Percentiles rank a stretch among this genome's conserved stretches.
Evolutionary conservation across 2,888 invertebrate species (phyloP).

Genomic region (Stegophylla sp.): DNA sequence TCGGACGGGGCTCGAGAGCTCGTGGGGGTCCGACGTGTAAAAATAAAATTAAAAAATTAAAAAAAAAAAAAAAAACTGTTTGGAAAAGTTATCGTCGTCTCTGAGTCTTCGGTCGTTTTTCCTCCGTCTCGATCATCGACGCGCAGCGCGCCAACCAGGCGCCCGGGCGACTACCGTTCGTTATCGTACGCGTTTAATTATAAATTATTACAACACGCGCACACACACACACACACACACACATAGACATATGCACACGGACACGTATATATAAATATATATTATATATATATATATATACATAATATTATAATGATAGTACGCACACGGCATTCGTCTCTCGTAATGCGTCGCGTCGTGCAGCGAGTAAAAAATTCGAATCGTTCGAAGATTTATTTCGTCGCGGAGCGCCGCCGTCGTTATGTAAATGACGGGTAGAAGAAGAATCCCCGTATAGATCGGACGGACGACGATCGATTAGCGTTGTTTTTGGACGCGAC

Average conservation of each 20-base stretch:
- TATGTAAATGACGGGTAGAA: too few species aligned
- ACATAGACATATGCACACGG: not conserved
- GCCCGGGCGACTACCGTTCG: conserved; percentile 30
- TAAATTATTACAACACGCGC: not conserved
- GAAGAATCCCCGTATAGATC: too few species aligned
- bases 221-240: not conserved
- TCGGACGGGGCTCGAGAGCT: conserved; percentile 1
- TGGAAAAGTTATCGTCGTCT: conserved; percentile 1
- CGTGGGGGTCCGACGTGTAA: not conserved
- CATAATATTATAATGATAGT: too few species aligned
- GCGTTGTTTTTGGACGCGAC: not conserved
- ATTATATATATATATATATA: not conserved
- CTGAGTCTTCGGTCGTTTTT: not conserved
- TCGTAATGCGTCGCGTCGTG: too few species aligned
- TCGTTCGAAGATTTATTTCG: too few species aligned
- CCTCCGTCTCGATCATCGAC: not conserved
- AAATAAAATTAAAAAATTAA: too few species aligned
- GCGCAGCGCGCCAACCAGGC: not conserved
- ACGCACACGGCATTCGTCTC: not conserved
- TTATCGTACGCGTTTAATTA: not conserved
- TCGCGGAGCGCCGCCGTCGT: too few species aligned
- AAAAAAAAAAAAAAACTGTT: too few species aligned
- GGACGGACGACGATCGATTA: conserved; percentile 18
- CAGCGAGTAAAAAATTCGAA: too few species aligned
- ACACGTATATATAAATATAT: not conserved